phyloP scores from a whole-genome alignment of 2,113 vertebrate genomes.

The Gymnogyps californianus region DNA sequence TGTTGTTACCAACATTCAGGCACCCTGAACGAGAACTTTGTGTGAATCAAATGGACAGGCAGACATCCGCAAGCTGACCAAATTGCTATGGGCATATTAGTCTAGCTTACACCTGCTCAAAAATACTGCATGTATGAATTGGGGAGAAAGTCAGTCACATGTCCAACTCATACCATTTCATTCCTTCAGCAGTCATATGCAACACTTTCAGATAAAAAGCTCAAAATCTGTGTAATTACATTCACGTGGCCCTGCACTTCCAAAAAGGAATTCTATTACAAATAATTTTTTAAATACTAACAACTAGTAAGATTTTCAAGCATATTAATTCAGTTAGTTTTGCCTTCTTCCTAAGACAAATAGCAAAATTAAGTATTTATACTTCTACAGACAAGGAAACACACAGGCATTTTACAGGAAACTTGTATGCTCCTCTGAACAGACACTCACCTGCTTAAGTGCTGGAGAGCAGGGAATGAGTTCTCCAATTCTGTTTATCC shows the following conservation, averaged over 20 bases:
- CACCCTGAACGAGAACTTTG: not conserved
- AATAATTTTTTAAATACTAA: not conserved
- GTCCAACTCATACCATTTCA: fast-evolving
- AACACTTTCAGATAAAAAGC: not conserved
- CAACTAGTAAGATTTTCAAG: not conserved
- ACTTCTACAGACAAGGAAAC: not conserved
- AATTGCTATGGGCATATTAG: not conserved
- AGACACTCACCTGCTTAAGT: slow-evolving; percentile 87
- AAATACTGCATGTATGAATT: not conserved
- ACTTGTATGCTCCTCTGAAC: not conserved
- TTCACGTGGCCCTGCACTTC: not conserved
- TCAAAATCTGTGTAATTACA: not conserved
- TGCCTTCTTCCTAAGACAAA: not conserved
- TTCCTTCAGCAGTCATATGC: not conserved
- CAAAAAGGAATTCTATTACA: not conserved
- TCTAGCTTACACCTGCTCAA: not conserved
- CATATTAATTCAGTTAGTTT: not conserved
- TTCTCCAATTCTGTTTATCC: slow-evolving; percentile 95
- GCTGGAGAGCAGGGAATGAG: slow-evolving; percentile 95
- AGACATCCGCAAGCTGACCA: not conserved
- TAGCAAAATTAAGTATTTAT: not conserved
- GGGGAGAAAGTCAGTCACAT: not conserved
- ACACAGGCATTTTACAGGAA: not conserved
- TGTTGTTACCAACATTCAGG: not conserved
- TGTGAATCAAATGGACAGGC: not conserved